These are phyloP conservation scores for Diadophis punctatus DNA, from an alignment of 2,113 vertebrate genomes.

Conservation along the genomic window DNA sequence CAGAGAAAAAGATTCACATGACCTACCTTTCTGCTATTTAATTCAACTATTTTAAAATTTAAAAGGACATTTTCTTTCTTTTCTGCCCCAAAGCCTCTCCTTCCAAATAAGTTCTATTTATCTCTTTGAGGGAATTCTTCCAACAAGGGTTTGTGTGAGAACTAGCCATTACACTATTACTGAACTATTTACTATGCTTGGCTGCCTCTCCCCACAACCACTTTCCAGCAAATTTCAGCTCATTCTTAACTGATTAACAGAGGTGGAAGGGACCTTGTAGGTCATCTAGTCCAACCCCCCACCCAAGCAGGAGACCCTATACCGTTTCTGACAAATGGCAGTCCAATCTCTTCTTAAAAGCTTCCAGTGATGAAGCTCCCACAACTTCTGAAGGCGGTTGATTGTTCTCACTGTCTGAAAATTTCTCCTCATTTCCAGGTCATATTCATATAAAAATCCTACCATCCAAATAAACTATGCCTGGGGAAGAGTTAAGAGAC, in stretches of 20 bases:
- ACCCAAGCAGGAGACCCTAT: too few species aligned
- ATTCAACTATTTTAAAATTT: neutral
- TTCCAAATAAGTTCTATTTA: neutral
- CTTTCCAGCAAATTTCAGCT: neutral
- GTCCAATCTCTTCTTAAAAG: conserved; percentile 6
- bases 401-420: too few species aligned
- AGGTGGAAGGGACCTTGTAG: too few species aligned
- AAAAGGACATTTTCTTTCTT: neutral
- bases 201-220: neutral
- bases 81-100: neutral
- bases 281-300: too few species aligned
- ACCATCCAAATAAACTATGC: neutral
- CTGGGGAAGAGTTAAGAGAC: neutral
- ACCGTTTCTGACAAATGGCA: too few species aligned
- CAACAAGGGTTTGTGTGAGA: neutral
- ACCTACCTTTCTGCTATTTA: neutral
- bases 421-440: too few species aligned
- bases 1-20: neutral
- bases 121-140: neutral
- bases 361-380: too few species aligned
- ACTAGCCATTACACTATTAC: neutral
- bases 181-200: neutral
- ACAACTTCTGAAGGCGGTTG: too few species aligned
- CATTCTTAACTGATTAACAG: too few species aligned
- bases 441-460: neutral